Conservation (phyloP, 2,113 vertebrate species). For the Gallinago jamesoni region DNA sequence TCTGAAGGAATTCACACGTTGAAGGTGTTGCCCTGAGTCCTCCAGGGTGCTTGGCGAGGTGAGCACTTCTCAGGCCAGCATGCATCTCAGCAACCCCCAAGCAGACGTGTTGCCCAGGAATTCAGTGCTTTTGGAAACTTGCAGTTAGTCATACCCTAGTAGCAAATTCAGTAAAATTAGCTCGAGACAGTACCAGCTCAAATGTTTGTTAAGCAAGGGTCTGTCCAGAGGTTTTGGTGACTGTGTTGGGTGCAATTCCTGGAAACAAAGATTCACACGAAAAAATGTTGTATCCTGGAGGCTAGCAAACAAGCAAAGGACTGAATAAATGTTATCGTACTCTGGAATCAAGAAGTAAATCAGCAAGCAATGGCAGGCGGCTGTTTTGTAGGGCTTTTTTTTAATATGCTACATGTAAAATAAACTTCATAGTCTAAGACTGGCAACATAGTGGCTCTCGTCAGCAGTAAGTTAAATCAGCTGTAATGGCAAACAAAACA, state of each 20-base stretch:
- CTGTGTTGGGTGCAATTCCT: neutral
- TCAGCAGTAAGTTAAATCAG: neutral
- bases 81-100: neutral
- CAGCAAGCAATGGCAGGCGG: neutral
- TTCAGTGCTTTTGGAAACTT: neutral
- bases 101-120: neutral
- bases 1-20: neutral
- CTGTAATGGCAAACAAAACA: neutral
- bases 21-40: neutral
- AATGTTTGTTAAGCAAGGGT: neutral
- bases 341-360: neutral
- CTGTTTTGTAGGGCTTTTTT: neutral
- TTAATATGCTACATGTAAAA: neutral
- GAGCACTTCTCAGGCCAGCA: neutral
- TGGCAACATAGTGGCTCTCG: neutral
- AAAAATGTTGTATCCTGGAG: neutral
- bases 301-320: neutral
- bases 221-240: neutral
- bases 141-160: neutral
- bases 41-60: neutral
- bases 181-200: neutral
- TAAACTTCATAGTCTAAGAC: neutral
- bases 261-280: neutral
- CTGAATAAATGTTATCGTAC: neutral
- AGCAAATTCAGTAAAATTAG: neutral